Conservation (phyloP, 2,113 vertebrate genomes). For the Oncorhynchus mykiss region DNA sequence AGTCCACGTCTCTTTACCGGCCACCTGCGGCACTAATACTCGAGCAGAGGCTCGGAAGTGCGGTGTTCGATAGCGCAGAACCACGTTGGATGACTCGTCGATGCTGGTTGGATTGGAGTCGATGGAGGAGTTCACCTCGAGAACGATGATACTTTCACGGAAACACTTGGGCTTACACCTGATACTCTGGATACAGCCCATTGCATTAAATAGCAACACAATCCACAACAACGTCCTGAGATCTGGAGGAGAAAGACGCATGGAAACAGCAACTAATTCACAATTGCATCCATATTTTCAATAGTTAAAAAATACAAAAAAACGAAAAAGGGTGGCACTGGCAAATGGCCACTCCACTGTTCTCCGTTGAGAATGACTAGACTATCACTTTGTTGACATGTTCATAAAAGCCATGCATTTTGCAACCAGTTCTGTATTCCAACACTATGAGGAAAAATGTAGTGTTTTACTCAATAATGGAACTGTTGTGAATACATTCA, state of each 20-base stretch:
- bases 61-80: constrained; percentile 95
- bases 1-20: constrained; percentile 92
- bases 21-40: constrained; percentile 88
- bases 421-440: constrained; percentile 23
- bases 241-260: constrained; percentile 80
- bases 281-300: constrained; percentile 41
- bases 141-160: constrained; percentile 88
- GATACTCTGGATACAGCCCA: constrained; percentile 99
- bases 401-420: constrained; percentile 46
- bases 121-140: constrained; percentile 92
- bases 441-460: constrained; percentile 20
- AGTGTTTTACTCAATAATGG: constrained; percentile 3
- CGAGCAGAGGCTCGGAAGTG: constrained; percentile 93
- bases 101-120: constrained; percentile 94
- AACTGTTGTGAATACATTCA: constrained; percentile 9
- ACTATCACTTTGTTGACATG: constrained; percentile 11
- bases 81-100: constrained; percentile 94
- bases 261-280: constrained; percentile 71
- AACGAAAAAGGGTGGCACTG: constrained; percentile 13
- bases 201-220: constrained; percentile 81
- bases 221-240: constrained; percentile 81
- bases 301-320: constrained; percentile 26
- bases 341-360: background rate
- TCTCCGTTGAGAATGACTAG: background rate
- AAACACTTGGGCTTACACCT: constrained; percentile 95